phyloP scores from a whole-genome alignment of 2,113 vertebrate genomes.

The Pluvianellus socialis region DNA sequence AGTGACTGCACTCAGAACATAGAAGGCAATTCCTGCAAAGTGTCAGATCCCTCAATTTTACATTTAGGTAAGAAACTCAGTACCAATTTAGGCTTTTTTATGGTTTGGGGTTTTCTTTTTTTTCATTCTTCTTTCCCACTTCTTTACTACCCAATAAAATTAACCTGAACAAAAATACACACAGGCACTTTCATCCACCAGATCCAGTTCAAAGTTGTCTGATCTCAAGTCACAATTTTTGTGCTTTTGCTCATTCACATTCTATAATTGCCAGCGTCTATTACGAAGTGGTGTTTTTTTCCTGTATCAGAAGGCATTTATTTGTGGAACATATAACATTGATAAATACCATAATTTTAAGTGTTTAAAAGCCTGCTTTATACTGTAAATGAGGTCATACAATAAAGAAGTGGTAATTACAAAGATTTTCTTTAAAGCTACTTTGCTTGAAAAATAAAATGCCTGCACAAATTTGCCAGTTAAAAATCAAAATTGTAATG shows the following conservation, averaged over 20 bases:
- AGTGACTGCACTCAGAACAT: not conserved
- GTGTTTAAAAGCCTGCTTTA: not conserved
- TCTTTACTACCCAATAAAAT: not conserved
- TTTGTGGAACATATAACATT: not conserved
- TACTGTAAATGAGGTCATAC: slow-evolving; percentile 19
- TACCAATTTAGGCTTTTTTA: not conserved
- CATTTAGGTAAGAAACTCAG: not conserved
- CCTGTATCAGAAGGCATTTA: not conserved
- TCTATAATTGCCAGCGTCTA: not conserved
- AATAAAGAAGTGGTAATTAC: slow-evolving; percentile 39
- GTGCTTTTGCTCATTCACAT: not conserved
- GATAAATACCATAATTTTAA: not conserved
- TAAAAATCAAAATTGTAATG: slow-evolving; percentile 48
- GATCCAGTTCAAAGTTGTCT: not conserved
- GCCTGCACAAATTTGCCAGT: not conserved
- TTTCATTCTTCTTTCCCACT: not conserved
- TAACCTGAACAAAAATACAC: not conserved
- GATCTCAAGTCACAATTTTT: not conserved
- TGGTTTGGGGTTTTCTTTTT: too few relatives aligned
- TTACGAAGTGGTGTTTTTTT: not conserved
- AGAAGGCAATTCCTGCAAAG: not conserved
- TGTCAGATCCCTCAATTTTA: not conserved
- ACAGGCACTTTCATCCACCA: not conserved
- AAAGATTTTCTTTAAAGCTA: not conserved
- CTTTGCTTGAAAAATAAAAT: slow-evolving; percentile 43